Evolutionary conservation across 2,797 vertebrate genomes (phyloP).

Genomic region (Sebastes oblongus): DNA sequence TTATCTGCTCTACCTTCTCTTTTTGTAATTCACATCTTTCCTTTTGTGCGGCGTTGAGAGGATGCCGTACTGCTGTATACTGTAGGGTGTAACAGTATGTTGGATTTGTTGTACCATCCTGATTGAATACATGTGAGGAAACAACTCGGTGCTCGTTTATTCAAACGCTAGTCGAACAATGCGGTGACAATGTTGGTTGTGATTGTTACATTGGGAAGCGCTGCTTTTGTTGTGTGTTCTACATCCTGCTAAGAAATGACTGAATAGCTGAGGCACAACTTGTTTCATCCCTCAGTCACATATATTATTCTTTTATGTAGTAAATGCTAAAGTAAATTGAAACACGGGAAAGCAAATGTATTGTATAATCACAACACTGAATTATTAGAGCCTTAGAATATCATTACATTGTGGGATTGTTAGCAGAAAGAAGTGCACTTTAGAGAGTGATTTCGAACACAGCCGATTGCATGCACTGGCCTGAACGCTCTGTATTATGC

Average conservation of each 20-base stretch:
- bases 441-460: neutral
- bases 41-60: constrained; percentile 9
- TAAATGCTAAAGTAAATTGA: neutral
- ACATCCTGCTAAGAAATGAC: neutral
- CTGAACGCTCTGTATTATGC: neutral
- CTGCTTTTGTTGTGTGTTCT: neutral
- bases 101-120: neutral
- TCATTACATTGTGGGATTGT: neutral
- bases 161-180: neutral
- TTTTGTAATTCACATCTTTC: neutral
- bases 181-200: neutral
- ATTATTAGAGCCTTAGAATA: neutral
- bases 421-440: neutral
- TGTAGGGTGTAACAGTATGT: neutral
- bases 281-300: neutral
- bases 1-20: constrained; percentile 8
- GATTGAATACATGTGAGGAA: neutral
- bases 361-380: neutral
- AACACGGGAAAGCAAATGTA: neutral
- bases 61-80: neutral
- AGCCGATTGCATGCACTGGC: neutral
- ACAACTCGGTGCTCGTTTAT: constrained; percentile 1
- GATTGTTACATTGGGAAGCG: neutral
- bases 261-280: neutral
- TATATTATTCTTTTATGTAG: neutral